Conservation (phyloP, 2,113 vertebrate species). For the Scytalopus superciliaris region DNA sequence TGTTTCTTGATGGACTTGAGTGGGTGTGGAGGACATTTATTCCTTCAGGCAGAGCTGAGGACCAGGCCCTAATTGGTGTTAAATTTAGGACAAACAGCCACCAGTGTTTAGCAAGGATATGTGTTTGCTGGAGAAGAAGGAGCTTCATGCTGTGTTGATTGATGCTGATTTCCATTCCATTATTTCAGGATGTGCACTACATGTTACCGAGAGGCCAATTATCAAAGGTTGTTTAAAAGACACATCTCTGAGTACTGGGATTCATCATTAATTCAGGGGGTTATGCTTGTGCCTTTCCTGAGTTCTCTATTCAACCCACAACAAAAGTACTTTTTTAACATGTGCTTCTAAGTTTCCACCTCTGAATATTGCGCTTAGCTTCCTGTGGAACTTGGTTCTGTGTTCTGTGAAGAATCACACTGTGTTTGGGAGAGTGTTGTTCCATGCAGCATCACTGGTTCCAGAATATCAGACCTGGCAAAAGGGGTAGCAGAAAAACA, state of each 20-base stretch:
- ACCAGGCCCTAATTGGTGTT: conserved; percentile 55
- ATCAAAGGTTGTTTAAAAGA: conserved; percentile 65
- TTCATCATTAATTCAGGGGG: conserved; percentile 45
- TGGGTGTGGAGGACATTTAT: conserved; percentile 7
- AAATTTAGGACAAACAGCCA: conserved; percentile 51
- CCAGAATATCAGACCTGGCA: not conserved
- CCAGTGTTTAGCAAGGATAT: conserved; percentile 27
- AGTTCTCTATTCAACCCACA: not conserved
- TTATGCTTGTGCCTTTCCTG: conserved; percentile 4
- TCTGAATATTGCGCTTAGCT: not conserved
- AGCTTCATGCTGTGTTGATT: conserved; percentile 62
- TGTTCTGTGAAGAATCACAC: not conserved
- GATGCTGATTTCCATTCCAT: conserved; percentile 54
- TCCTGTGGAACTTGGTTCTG: not conserved
- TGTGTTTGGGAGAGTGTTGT: not conserved
- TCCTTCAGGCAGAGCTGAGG: conserved; percentile 30
- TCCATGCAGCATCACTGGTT: not conserved
- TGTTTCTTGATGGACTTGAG: not conserved
- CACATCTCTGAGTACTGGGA: conserved; percentile 37
- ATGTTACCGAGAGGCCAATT: conserved; percentile 47
- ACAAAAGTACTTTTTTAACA: not conserved
- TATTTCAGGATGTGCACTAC: conserved; percentile 50
- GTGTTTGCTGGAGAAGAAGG: conserved; percentile 18
- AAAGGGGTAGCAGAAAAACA: not conserved
- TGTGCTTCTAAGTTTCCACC: not conserved